Base-by-base conservation (phyloP, 2,888 invertebrate species). In the Melieria omissa region DNA sequence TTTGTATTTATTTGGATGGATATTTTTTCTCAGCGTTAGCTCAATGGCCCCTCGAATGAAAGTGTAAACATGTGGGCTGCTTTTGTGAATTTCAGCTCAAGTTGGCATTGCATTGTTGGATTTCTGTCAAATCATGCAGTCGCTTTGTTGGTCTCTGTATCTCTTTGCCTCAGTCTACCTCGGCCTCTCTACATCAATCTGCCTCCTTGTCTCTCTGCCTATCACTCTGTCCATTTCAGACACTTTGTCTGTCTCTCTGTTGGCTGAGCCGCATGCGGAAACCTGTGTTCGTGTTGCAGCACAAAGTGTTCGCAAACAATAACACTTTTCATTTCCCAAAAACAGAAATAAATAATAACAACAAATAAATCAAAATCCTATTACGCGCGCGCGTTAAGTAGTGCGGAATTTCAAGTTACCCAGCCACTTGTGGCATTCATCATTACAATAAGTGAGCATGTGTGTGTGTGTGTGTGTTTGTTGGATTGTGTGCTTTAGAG, bases 151-250 rank as follows among this genome's bases (percentile, higher is more conserved):
- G 52, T n/a, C 14, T 52, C n/a, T 52, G 8, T 52, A 5, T 52
- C 52, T 52, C n/a, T 52, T 5, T 52, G 52, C 14, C 52, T 52
- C 9, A 6, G 49, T 12, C 57, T 57, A 8, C 14, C n/a, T 57
- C 57, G 8, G 12, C 14, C 57, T 57, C 14, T 57, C 14, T 57
- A 12, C 14, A n/a, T 57, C 57, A 12, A 8, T 57, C 57, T 57
- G 14, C 29, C 57, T 57, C 14, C 57, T 14, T 57, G 10, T 57
- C 57, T 57, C 57, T 57, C 14, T 57, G n/a, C 57, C 9, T 57
- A n/a, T 57, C 8, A 5, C 58, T 58, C 58, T 58, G 7, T 58
- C 7, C 16, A 14, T 58, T 41, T 58, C 7, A 7, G 7, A 7
- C 57, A 12, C 14, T 57, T 57, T 16, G 8, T 12, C 57, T 14